Conservation (phyloP, 2,888 invertebrate genomes). For the Tinea pellionella region DNA sequence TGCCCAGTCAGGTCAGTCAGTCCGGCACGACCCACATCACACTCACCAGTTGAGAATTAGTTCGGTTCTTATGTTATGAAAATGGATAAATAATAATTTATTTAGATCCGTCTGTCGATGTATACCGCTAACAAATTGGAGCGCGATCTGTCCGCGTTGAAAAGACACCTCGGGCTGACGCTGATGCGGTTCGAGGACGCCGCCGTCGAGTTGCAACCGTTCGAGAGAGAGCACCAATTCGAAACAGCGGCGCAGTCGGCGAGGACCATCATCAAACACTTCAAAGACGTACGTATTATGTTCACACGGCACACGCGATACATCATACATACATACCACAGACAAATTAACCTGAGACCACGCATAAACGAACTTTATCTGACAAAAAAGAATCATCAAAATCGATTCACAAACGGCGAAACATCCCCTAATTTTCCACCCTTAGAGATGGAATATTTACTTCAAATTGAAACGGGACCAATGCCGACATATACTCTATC, state of each 20-base stretch:
- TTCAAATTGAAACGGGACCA: too few relatives aligned
- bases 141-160: slow-evolving; percentile 79
- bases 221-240: slow-evolving; percentile 87
- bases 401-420: too few relatives aligned
- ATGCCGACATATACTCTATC: too few relatives aligned
- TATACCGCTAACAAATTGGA: slow-evolving; percentile 86
- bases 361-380: too few relatives aligned
- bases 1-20: slow-evolving; percentile 76
- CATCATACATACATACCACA: too few relatives aligned
- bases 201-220: slow-evolving; percentile 90
- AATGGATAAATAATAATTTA: neutral
- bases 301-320: too few relatives aligned
- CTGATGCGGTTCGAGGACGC: slow-evolving; percentile 98
- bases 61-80: too few relatives aligned
- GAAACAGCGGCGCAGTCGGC: slow-evolving; percentile 89
- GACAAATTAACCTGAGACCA: too few relatives aligned
- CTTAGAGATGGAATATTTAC: too few relatives aligned
- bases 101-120: slow-evolving; percentile 87
- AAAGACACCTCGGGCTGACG: slow-evolving; percentile 86
- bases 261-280: slow-evolving; percentile 86
- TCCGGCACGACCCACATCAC: neutral
- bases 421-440: too few relatives aligned
- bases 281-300: slow-evolving; percentile 79
- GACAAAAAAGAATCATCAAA: too few relatives aligned
- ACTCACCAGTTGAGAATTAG: too few relatives aligned